Base-by-base conservation (phyloP, 2,113 vertebrate genomes). In the Morone saxatilis region DNA sequence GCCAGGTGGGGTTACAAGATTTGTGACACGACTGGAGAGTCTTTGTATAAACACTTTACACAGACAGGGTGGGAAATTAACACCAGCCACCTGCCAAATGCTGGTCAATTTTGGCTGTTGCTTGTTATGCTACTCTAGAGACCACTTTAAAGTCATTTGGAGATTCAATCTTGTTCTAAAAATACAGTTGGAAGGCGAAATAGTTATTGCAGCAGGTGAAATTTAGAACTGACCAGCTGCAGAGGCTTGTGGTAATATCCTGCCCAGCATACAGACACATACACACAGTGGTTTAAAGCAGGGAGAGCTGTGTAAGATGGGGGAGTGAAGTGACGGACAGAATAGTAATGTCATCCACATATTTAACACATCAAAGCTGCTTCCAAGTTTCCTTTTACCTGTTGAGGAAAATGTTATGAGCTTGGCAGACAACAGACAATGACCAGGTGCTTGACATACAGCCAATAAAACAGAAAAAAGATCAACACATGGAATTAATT, bases 351-450 rank as follows among this genome's bases (percentile, higher is more conserved):
- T 47, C 66, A 76, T 82, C 65, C 59, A 78, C 79, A 75, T 59
- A 80, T 84, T 86, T 65, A 86, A 85, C 56, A 86, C 81, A 82
- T 78, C 62, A 71, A 43, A 73, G 76, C 86, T 19, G 83, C 74
- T 41, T 85, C 86, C 89, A 87, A 48, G 73, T 86, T 82, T 90
- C 85, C 83, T 78, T 78, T 78, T 62, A 92, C 92, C 93, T 94
- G 93, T 87, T 72, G 88, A 78, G 61, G 78, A 75, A 86, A 90
- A 86, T 73, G 66, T 88, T 53, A 76, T 38, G 65, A 80, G 59
- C 14, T 85, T 83, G 51, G 59, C 70, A 78, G 74, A 76, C 8
- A 57, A 77, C n/a, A 87, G 65, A 85, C 65, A 74, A 68, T 56
- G 66, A 70, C 57, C 84, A 85, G 67, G 56, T 76, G 47, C 12